Conservation (phyloP, 2,888 invertebrate genomes). For the Bedellia somnulentella region DNA sequence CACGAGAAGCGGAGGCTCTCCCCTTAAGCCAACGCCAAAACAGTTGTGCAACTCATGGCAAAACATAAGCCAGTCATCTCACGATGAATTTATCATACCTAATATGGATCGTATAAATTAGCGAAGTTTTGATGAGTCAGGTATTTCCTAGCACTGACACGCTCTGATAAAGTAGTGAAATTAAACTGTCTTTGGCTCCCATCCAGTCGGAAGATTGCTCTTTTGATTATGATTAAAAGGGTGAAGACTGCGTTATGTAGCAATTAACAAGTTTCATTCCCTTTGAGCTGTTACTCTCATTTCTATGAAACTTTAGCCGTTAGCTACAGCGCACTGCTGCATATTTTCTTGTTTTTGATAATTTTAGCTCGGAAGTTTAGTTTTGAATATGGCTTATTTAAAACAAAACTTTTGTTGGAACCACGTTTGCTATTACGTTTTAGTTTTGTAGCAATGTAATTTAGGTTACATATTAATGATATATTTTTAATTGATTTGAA, state of each 20-base stretch:
- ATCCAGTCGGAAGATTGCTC: slow-evolving; percentile 55
- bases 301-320: slow-evolving; percentile 14
- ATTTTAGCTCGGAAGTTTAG: too few species aligned
- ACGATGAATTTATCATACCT: too few species aligned
- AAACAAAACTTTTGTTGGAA: too few species aligned
- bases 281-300: slow-evolving; percentile 26
- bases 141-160: background rate
- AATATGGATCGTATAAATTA: background rate
- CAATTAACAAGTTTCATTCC: slow-evolving; percentile 45
- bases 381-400: too few species aligned
- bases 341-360: too few species aligned
- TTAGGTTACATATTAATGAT: too few species aligned
- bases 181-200: slow-evolving; percentile 23
- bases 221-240: slow-evolving; percentile 58
- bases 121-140: background rate
- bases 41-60: background rate
- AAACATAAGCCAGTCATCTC: background rate
- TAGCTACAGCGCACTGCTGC: too few species aligned
- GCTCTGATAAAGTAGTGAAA: slow-evolving; percentile 13
- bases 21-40: too few species aligned
- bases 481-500: too few species aligned
- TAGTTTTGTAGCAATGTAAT: too few species aligned
- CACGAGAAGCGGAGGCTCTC: too few species aligned
- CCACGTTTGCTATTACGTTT: too few species aligned
- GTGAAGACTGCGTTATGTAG: slow-evolving; percentile 55